These are phyloP conservation scores for Strigops habroptila DNA, from an alignment of 2,113 vertebrate genomes.

Conservation along the genomic window DNA sequence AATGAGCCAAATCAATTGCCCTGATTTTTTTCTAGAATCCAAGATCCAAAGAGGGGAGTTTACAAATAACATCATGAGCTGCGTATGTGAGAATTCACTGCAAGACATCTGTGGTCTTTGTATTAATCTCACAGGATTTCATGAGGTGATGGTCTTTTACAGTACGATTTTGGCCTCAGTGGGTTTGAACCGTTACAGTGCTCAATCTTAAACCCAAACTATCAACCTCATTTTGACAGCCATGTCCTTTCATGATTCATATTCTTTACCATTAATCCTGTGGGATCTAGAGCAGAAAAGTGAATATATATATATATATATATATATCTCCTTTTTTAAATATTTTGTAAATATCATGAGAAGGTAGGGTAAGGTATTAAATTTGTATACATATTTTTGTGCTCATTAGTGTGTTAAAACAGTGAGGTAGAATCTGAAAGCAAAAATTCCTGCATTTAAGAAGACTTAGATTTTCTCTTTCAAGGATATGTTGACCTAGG, in stretches of 20 bases:
- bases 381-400: not conserved
- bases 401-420: not conserved
- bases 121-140: not conserved
- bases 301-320: not conserved
- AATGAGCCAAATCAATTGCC: too few relatives aligned
- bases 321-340: not conserved
- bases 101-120: not conserved
- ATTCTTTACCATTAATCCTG: not conserved
- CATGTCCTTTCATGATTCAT: not conserved
- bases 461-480: slow-evolving; percentile 2
- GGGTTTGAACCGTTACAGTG: not conserved
- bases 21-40: not conserved
- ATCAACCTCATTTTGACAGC: not conserved
- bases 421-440: not conserved
- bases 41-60: not conserved
- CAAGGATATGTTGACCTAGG: slow-evolving; percentile 31
- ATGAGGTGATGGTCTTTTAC: not conserved
- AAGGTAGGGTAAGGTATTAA: not conserved
- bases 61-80: not conserved
- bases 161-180: not conserved
- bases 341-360: not conserved
- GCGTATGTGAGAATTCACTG: not conserved
- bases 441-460: slow-evolving; percentile 1
- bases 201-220: not conserved
- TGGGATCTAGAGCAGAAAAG: not conserved